phyloP scores from a whole-genome alignment of 2,888 invertebrate species.

The Pristionchus fissidentatus region DNA sequence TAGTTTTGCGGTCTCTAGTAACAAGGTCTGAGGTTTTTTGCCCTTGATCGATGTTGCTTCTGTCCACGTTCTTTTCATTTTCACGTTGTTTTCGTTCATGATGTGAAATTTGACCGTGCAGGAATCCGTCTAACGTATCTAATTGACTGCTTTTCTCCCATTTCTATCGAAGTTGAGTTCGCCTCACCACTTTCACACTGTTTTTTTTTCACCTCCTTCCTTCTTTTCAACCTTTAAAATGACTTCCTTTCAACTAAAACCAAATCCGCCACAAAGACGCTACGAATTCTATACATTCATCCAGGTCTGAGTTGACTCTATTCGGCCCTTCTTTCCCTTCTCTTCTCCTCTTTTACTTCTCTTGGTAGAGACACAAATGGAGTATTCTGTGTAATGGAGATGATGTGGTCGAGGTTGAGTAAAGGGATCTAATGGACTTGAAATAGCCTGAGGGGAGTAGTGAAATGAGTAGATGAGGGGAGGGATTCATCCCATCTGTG shows the following conservation, averaged over 20 bases:
- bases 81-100: not conserved
- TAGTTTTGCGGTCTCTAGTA: too few species aligned
- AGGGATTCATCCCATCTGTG: slow-evolving; percentile 25
- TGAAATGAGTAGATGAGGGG: too few species aligned
- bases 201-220: not conserved
- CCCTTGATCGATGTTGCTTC: not conserved
- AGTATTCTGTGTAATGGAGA: not conserved
- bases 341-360: not conserved
- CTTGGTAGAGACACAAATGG: not conserved
- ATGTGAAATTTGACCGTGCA: too few species aligned
- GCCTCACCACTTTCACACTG: not conserved
- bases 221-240: not conserved
- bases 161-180: too few species aligned
- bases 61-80: not conserved
- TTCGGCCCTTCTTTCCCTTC: too few species aligned
- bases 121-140: too few species aligned
- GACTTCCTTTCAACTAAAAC: not conserved
- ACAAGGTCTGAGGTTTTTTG: too few species aligned
- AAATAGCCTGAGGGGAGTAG: slow-evolving; percentile 40
- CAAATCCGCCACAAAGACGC: too few species aligned
- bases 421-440: slow-evolving; percentile 36
- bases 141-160: too few species aligned
- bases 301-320: too few species aligned
- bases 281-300: too few species aligned
- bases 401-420: not conserved